Conservation (phyloP, 2,113 vertebrate species). For the Tapirus terrestris region DNA sequence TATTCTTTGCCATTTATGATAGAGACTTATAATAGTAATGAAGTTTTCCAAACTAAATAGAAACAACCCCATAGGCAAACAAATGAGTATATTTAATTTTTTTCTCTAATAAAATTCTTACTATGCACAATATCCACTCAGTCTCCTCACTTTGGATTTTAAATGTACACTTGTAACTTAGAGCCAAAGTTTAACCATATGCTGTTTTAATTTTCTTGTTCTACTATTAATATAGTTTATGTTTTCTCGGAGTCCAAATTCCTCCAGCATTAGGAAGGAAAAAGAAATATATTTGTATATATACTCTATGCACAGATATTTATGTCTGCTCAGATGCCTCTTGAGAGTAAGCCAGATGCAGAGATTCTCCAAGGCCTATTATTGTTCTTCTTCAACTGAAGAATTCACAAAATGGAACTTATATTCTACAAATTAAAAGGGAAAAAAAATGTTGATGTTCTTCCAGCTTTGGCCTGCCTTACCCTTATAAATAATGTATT, state of each 20-base stretch:
- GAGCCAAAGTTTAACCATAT: constrained; percentile 22
- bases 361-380: background rate
- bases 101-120: constrained; percentile 51
- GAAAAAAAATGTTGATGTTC: background rate
- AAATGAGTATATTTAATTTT: constrained; percentile 53
- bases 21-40: constrained; percentile 61
- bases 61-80: constrained; percentile 48
- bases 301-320: background rate
- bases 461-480: background rate
- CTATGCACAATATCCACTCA: background rate
- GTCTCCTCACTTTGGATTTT: constrained; percentile 38
- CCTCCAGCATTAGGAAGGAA: background rate
- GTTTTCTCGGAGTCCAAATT: constrained; percentile 11
- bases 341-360: constrained; percentile 1
- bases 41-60: constrained; percentile 42
- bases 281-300: background rate
- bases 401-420: constrained; percentile 8
- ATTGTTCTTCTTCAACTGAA: background rate
- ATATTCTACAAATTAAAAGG: background rate
- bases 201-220: constrained; percentile 37
- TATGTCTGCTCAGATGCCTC: background rate
- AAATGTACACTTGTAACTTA: constrained; percentile 14
- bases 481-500: background rate
- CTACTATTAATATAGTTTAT: constrained; percentile 30
- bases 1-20: constrained; percentile 59